phyloP scores from a whole-genome alignment of 2,888 invertebrate species.

The Agrochola macilenta region DNA sequence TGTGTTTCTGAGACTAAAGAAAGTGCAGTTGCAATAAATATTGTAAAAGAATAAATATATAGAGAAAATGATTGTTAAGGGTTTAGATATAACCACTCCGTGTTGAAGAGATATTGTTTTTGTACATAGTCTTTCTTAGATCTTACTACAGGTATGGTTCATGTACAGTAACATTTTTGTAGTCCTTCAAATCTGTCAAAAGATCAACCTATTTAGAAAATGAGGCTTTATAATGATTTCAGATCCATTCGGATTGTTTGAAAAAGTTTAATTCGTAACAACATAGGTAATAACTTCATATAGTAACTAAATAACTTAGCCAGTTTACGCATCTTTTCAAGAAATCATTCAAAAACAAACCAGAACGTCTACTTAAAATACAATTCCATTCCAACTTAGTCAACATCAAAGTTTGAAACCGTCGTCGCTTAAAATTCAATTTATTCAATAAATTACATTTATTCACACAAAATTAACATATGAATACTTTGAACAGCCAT shows the following conservation, averaged over 20 bases:
- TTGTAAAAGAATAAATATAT: conserved; percentile 22
- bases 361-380: not conserved
- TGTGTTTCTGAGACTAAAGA: conserved; percentile 15
- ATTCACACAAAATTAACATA: conserved; percentile 43
- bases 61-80: conserved; percentile 27
- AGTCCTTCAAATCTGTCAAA: not conserved
- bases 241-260: not conserved
- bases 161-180: too few relatives aligned
- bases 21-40: conserved; percentile 37
- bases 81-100: not conserved
- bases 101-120: not conserved
- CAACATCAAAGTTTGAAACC: not conserved
- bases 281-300: not conserved
- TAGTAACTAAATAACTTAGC: not conserved
- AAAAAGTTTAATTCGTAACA: not conserved
- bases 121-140: not conserved
- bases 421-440: conserved; percentile 17
- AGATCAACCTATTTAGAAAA: too few relatives aligned
- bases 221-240: not conserved
- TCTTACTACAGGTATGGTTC: too few relatives aligned
- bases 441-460: conserved; percentile 37
- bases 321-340: not conserved
- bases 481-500: conserved; percentile 20
- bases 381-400: not conserved
- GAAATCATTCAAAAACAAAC: conserved; percentile 9